Percentiles rank a stretch among this genome's conserved stretches.
Conservation (phyloP, 2,888 invertebrate genomes). For the Mylabris sibirica region DNA sequence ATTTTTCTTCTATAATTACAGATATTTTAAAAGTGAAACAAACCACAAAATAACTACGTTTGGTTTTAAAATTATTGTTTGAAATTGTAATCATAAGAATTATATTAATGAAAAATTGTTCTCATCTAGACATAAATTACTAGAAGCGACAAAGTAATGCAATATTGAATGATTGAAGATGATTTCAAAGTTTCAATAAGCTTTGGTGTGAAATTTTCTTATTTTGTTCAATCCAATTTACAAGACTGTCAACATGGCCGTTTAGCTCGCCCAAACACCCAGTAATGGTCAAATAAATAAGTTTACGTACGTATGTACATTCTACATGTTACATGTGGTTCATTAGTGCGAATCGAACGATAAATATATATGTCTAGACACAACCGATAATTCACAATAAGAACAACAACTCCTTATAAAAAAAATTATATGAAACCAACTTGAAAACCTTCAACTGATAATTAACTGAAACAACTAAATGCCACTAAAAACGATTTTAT, state of each 20-base stretch:
- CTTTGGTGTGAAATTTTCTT: background rate
- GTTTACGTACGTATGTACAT: conserved; percentile 27
- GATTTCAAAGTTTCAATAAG: background rate
- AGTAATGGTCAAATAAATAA: conserved; percentile 38
- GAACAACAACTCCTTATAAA: background rate
- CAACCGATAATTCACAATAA: background rate
- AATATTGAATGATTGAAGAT: background rate
- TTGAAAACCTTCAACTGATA: background rate
- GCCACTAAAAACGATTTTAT: background rate
- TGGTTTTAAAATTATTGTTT: background rate
- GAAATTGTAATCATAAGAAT: background rate
- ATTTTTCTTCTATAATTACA: background rate
- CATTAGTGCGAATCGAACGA: conserved; percentile 37
- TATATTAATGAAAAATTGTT: background rate
- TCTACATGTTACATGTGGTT: conserved; percentile 36
- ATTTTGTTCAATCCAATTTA: conserved; percentile 24
- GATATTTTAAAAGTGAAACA: background rate
- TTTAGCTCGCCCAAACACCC: conserved; percentile 33
- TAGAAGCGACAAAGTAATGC: background rate
- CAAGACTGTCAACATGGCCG: conserved; percentile 32
- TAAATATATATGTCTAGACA: conserved; percentile 31
- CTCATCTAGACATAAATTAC: background rate
- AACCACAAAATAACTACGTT: background rate
- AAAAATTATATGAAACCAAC: background rate
- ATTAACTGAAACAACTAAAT: conserved; percentile 3